Evolutionary conservation across 2,797 vertebrate genomes (phyloP), one percentile per base, ranked within the genome.

Genomic region (Champsocephalus gunnari): DNA sequence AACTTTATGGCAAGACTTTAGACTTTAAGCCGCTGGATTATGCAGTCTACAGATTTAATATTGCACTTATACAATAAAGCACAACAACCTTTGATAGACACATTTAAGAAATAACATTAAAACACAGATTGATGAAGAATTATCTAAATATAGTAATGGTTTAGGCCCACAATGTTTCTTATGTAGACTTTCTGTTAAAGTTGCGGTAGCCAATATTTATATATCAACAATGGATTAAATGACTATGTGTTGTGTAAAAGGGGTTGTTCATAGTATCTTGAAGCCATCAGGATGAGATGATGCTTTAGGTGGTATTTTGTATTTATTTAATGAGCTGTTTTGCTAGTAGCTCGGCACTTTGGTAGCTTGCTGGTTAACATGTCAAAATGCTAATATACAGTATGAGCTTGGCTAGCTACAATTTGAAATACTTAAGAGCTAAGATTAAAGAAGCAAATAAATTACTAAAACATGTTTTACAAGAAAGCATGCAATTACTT

Each of bases 331-430:
- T 56, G 17, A 28, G 54, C n/a, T 54, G 16, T 47, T 64, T 73
- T 41, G 38, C 10, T 38, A 32, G 34, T 59, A 44, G 12, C 24
- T 49, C 44, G 44, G 19, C 28, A 3, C 2, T 63, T 34, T 49
- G 9, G 70, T 61, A 44, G 12, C 12, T 76, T 34, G 19, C 28
- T 49, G 19, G 11, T 57, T 73, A 50, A 57, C 11, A 58, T 50
- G 24, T 0, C 3, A 19, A 61, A 62, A 71, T 53, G 16, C 5
- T 9, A 28, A 12, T 43, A 41, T 53, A 19, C 19, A 19, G 19
- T 19, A 17, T 53, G 9, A 45, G 24, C 41, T 54, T 54, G n/a
- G 24, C 1, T 61, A 38, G 10, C 13, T 14, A 14, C 9, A 55
- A 57, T 51, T 38, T 48, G 48, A 51, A 57, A 32, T 12, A 14